Base-by-base conservation (phyloP, 2,113 vertebrate species). In the Lathamus discolor region DNA sequence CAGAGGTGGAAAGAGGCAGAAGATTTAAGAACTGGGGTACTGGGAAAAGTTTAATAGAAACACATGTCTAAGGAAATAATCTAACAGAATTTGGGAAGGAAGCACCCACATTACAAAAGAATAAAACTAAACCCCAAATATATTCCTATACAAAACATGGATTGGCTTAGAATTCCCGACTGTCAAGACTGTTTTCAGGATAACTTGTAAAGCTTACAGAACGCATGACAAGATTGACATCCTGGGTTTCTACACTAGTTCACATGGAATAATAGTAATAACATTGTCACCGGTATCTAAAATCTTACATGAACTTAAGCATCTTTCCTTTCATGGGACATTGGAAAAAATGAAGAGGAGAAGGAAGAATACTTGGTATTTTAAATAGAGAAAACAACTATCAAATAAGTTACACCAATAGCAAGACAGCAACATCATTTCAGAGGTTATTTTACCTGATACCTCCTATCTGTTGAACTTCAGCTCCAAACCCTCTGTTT, bases 211-310 rank as follows among this genome's bases (percentile, higher is more conserved):
- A 90, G 17, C 11, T 54, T 25, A 25, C 33, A 72, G 39, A 61
- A 70, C 35, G 6, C 10, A 9, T 0, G 6, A 57, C 4, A 64
- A 64, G 24, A 44, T 44, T 7, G 64, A n/a, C 1, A 1, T 11
- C 17, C 24, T 22, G 43, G 15, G 20, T 61, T 55, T 70, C 35
- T 51, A 23, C 1, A 39, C 20, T 4, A 72, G 33, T 19, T 62
- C 29, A 5, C 6, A 35, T 10, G 28, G 15, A 63, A 2, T 23
- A 24, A 14, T 2, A 77, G 16, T 35, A 20, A 0, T 0, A 19
- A 20, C 35, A 7, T 13, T 41, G 24, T 43, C 11, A n/a, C 2
- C 28, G 54, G 0, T 13, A 67, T 12, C 51, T 81, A 31, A 73
- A 80, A 29, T 11, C 37, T 27, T 6, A 73, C 7, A 43, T 18